Conservation (phyloP, 2,113 vertebrate genomes). For the Cephalopholis sonnerati region DNA sequence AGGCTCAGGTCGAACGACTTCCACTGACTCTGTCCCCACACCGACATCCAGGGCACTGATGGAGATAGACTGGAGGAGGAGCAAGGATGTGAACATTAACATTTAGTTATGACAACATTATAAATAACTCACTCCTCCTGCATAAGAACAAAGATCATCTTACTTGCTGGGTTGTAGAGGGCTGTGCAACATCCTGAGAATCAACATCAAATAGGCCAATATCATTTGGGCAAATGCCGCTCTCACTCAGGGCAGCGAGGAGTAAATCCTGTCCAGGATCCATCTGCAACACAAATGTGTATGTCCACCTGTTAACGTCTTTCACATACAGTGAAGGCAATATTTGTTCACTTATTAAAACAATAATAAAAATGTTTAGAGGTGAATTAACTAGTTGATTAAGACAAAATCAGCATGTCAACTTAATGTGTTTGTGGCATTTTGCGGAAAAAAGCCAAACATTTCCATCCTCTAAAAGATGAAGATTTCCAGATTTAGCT, state of each 20-base stretch:
- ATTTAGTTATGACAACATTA: neutral
- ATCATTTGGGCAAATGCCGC: conserved; percentile 98
- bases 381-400: neutral
- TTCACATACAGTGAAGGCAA: neutral
- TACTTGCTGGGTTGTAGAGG: conserved; percentile 91
- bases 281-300: conserved; percentile 85
- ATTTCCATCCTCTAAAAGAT: too few species aligned
- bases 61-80: conserved; percentile 87
- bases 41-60: conserved; percentile 90
- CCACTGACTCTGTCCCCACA: conserved; percentile 85
- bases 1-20: conserved; percentile 72
- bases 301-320: neutral
- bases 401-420: neutral
- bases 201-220: conserved; percentile 92
- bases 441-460: too few species aligned
- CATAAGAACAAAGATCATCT: conserved; percentile 26
- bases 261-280: conserved; percentile 99
- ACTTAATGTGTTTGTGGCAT: too few species aligned
- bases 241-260: conserved; percentile 98
- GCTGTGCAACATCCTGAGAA: conserved; percentile 88
- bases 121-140: neutral
- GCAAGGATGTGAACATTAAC: conserved; percentile 4
- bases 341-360: neutral
- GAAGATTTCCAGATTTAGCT: neutral
- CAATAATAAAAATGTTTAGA: neutral